These are phyloP conservation scores for Microtus ochrogaster DNA, from an alignment of 2,113 vertebrate genomes.

Conservation along the genomic window DNA sequence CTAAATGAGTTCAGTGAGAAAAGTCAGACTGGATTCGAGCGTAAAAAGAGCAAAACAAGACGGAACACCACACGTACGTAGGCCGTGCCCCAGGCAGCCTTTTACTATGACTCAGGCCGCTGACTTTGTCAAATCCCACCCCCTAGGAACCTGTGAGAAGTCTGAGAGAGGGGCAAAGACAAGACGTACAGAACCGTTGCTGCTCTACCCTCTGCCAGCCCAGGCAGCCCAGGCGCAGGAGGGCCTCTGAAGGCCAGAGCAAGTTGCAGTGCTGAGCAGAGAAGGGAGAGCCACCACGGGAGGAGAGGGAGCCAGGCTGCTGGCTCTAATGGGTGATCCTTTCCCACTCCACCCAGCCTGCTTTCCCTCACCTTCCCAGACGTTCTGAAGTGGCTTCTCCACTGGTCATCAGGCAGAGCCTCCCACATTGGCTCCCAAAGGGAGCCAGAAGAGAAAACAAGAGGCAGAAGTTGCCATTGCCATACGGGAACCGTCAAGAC, in stretches of 20 bases:
- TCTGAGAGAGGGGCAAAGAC: not conserved
- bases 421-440: not conserved
- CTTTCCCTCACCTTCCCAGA: slow-evolving; percentile 37
- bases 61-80: not conserved
- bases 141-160: slow-evolving; percentile 22
- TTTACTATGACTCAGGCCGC: slow-evolving; percentile 43
- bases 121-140: not conserved
- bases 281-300: not conserved
- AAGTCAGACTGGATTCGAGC: slow-evolving; percentile 3
- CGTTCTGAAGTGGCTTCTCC: slow-evolving; percentile 10
- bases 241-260: not conserved
- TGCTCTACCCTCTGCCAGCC: not conserved
- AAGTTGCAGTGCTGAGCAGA: not conserved
- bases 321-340: not conserved
- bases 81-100: slow-evolving; percentile 7
- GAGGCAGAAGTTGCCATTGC: not conserved
- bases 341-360: not conserved
- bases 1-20: not conserved
- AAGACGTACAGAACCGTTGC: not conserved
- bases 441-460: not conserved
- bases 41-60: slow-evolving; percentile 36
- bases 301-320: not conserved
- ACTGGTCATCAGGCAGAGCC: not conserved
- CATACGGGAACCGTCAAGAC: not conserved
- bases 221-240: not conserved